These are phyloP conservation scores for Malaclemys terrapin DNA, from an alignment of 2,113 vertebrate genomes.

Conservation along the genomic window DNA sequence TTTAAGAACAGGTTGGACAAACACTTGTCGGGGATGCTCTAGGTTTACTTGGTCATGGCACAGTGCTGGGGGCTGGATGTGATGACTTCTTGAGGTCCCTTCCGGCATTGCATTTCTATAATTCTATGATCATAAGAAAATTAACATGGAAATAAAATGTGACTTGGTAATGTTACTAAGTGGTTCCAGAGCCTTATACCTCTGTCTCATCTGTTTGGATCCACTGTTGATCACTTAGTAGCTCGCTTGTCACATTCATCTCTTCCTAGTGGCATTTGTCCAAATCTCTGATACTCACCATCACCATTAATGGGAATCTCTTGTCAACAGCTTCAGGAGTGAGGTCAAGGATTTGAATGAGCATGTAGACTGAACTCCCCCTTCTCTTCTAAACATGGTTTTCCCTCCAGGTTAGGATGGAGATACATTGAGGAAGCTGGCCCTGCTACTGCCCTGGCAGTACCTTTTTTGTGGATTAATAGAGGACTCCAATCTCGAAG, in stretches of 20 bases:
- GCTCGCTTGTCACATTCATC: neutral
- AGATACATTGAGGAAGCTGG: neutral
- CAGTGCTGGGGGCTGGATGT: too few species aligned
- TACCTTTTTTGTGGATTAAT: neutral
- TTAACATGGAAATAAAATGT: neutral
- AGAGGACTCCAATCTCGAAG: neutral
- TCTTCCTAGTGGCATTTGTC: neutral
- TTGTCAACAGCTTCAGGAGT: neutral
- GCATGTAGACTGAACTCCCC: rapidly evolving
- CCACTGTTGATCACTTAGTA: neutral
- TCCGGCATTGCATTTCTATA: too few species aligned
- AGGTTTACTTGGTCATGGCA: too few species aligned
- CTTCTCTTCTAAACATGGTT: neutral
- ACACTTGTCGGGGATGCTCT: too few species aligned
- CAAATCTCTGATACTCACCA: neutral
- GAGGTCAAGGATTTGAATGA: neutral
- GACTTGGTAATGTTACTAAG: neutral
- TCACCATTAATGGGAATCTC: neutral
- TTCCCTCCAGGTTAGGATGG: neutral
- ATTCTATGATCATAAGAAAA: neutral
- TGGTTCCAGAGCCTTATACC: neutral
- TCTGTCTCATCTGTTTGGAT: neutral
- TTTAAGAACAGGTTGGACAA: too few species aligned
- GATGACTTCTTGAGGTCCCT: too few species aligned
- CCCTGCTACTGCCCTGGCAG: neutral